Evolutionary conservation across 2,888 invertebrate genomes (phyloP).

Genomic region (Tachystola acroxantha): DNA sequence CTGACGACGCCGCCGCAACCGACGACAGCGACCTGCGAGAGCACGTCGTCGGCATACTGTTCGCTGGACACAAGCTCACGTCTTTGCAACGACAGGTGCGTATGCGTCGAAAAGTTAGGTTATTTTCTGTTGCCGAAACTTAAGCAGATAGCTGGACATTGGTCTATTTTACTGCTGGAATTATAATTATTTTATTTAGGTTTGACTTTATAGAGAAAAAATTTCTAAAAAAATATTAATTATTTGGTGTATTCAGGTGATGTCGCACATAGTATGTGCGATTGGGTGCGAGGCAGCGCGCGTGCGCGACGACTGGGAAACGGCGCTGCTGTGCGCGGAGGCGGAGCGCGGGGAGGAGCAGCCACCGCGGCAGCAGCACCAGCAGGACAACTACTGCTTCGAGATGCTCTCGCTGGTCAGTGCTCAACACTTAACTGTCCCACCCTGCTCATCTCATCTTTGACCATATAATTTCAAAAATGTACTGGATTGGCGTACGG

Average conservation of each 20-base stretch:
- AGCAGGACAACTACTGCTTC: constrained; percentile 95
- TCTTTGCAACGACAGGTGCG: constrained; percentile 93
- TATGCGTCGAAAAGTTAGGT: no score
- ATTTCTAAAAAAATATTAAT: no score
- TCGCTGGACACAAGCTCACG: constrained; percentile 94
- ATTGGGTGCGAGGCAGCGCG: constrained; percentile 92
- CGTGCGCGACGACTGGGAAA: constrained; percentile 95
- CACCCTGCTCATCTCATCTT: no score
- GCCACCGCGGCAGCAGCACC: constrained; percentile 38
- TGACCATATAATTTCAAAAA: no score
- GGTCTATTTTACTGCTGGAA: no score
- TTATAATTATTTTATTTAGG: no score
- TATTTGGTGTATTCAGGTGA: constrained; percentile 75
- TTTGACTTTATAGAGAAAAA: no score
- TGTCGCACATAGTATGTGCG: constrained; percentile 93
- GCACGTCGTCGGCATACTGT: constrained; percentile 97
- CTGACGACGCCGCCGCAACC: constrained; percentile 37
- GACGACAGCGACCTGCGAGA: constrained; percentile 87
- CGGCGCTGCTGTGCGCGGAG: constrained; percentile 49
- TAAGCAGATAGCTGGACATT: no score
- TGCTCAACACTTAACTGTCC: no score
- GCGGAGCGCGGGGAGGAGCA: constrained; percentile 33
- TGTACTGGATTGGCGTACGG: no score
- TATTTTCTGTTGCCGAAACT: no score
- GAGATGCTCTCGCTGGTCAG: constrained; percentile 95